A percentile compares a stretch with the other conserved stretches of the same genome.
Evolutionary conservation across 2,113 vertebrate species (phyloP).

Genomic region (Myotis lucifugus): DNA sequence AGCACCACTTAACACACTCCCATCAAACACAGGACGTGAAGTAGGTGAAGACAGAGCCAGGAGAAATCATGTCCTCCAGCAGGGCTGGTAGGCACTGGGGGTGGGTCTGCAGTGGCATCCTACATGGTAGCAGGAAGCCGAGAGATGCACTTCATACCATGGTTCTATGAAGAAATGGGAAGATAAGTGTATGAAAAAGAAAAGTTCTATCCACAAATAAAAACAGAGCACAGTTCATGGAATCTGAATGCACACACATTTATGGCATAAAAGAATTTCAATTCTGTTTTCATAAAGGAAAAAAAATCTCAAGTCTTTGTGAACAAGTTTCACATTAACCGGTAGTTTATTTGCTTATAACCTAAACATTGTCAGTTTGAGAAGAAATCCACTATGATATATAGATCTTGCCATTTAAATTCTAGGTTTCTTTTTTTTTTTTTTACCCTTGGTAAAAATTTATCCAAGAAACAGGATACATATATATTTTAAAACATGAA

Average conservation of each 20-base stretch:
- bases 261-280: constrained; percentile 72
- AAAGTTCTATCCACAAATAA: constrained; percentile 23
- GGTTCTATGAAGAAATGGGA: constrained; percentile 46
- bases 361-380: constrained; percentile 74
- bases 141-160: not conserved
- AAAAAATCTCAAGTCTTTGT: constrained; percentile 70
- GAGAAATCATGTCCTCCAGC: not conserved
- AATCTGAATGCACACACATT: constrained; percentile 62
- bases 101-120: not conserved
- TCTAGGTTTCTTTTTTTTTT: not conserved
- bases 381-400: constrained; percentile 64
- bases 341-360: constrained; percentile 78
- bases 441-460: constrained; percentile 69
- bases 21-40: not conserved
- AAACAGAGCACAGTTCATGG: constrained; percentile 68
- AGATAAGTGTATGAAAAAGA: constrained; percentile 41
- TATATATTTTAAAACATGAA: constrained; percentile 68
- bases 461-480: constrained; percentile 68
- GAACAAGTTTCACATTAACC: constrained; percentile 73
- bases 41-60: not conserved
- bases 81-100: not conserved
- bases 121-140: constrained; percentile 4
- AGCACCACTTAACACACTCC: constrained; percentile 32
- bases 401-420: constrained; percentile 52
- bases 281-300: constrained; percentile 67